Evolutionary conservation across 1,140 invertebrate genomes (phyloP).

Genomic region (Glossosoma conforme): DNA sequence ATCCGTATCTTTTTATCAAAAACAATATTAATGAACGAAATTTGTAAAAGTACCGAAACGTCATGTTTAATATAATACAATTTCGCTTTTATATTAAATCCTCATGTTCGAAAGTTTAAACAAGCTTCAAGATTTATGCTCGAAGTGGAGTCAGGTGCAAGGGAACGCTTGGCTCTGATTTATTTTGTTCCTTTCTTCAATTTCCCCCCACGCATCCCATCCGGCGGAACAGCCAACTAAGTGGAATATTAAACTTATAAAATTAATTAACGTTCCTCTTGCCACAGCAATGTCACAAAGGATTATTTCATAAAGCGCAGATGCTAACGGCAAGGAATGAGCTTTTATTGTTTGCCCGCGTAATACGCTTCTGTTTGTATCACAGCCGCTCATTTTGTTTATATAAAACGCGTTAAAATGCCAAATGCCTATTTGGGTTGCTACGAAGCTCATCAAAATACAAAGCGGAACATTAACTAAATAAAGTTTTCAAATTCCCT

Average conservation of each 20-base stretch:
- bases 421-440: too few species aligned
- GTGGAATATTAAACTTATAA: constrained; percentile 31
- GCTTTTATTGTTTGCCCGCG: constrained; percentile 13
- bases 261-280: constrained; percentile 32
- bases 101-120: constrained; percentile 32
- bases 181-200: constrained; percentile 30
- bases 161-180: constrained; percentile 27
- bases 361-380: constrained; percentile 1
- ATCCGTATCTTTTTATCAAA: constrained; percentile 3
- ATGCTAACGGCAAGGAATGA: constrained; percentile 25
- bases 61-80: constrained; percentile 23
- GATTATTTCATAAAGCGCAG: constrained; percentile 31
- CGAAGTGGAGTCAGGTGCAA: constrained; percentile 30
- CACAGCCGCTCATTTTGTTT: neutral
- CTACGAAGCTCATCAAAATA: too few species aligned
- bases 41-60: constrained; percentile 19
- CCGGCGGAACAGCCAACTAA: constrained; percentile 6
- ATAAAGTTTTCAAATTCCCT: too few species aligned
- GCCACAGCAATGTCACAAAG: constrained; percentile 30
- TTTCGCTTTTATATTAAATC: constrained; percentile 29
- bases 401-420: neutral
- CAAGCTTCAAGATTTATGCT: constrained; percentile 30
- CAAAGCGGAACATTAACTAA: too few species aligned
- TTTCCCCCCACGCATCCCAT: constrained; percentile 27
- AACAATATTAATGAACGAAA: constrained; percentile 7